Conservation (phyloP, 2,888 invertebrate genomes). For the Aleiodes leptofemur region DNA sequence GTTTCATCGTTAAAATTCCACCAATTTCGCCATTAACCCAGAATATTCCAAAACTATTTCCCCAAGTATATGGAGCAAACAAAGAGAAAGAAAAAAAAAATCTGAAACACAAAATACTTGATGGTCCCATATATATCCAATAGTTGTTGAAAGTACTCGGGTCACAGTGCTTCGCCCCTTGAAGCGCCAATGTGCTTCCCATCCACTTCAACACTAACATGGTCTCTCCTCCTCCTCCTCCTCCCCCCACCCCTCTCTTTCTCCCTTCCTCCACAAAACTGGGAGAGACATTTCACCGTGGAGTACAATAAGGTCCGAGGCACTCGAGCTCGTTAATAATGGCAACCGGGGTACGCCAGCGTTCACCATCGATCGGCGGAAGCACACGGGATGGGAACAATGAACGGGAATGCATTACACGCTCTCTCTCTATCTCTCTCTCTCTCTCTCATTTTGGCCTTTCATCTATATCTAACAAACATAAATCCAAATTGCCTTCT, state of each 20-base stretch:
- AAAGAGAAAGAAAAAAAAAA: background rate
- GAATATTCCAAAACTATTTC: constrained; percentile 12
- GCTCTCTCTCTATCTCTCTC: constrained; percentile 22
- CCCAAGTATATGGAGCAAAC: constrained; percentile 11
- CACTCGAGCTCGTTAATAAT: constrained; percentile 49
- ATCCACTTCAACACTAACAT: constrained; percentile 5
- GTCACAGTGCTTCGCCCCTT: constrained; percentile 18
- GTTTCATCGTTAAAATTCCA: background rate
- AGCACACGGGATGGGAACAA: constrained; percentile 36
- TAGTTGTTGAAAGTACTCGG: constrained; percentile 33
- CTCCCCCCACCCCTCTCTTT: too few relatives aligned
- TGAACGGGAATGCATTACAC: constrained; percentile 48
- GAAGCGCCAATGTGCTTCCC: constrained; percentile 3
- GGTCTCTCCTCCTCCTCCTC: background rate
- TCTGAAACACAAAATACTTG: constrained; percentile 23
- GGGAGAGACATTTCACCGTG: constrained; percentile 46
- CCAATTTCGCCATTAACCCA: background rate
- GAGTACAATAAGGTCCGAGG: constrained; percentile 49
- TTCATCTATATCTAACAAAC: constrained; percentile 12
- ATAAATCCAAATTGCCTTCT: constrained; percentile 18
- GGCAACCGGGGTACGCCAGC: constrained; percentile 33
- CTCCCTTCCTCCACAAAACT: constrained; percentile 35
- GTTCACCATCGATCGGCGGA: constrained; percentile 32
- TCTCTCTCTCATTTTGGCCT: background rate
- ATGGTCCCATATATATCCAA: constrained; percentile 26